A percentile compares a stretch with the other conserved stretches of the same genome.
phyloP scores from a whole-genome alignment of 2,888 invertebrate species.

The Mallateleia sp. region DNA sequence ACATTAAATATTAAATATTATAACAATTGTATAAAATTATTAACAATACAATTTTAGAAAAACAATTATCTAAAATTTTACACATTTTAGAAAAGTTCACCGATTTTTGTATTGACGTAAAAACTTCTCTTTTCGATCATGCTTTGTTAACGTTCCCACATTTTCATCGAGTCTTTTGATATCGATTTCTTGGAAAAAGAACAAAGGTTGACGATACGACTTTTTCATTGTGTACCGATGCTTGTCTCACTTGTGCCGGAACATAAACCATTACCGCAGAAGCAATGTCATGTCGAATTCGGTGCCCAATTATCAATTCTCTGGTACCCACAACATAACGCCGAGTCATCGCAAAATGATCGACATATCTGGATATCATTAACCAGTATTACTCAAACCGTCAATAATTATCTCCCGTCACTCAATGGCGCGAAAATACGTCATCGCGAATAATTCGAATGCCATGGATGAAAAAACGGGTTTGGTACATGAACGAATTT shows the following conservation, averaged over 20 bases:
- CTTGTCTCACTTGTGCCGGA: conserved; percentile 40
- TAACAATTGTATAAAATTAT: too few relatives aligned
- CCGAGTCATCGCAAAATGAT: conserved; percentile 66
- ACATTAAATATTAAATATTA: too few relatives aligned
- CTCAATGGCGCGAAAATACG: conserved; percentile 56
- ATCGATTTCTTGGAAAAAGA: neutral
- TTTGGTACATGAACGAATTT: neutral
- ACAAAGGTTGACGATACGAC: conserved; percentile 1
- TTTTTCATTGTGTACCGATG: neutral
- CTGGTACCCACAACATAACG: conserved; percentile 34
- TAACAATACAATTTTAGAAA: too few relatives aligned
- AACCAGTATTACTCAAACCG: conserved; percentile 39
- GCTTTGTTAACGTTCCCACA: neutral
- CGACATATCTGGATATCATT: conserved; percentile 70
- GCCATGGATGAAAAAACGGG: conserved; percentile 5
- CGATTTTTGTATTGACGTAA: too few relatives aligned
- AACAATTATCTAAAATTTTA: too few relatives aligned
- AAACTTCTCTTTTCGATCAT: too few relatives aligned
- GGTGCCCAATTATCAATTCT: conserved; percentile 61
- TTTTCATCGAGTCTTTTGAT: neutral
- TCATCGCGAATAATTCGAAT: conserved; percentile 49
- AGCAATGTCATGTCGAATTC: conserved; percentile 67
- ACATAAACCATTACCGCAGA: conserved; percentile 61
- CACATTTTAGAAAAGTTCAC: too few relatives aligned
- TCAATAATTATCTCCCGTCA: conserved; percentile 60